phyloP scores from a whole-genome alignment of 2,888 invertebrate genomes.

The Ophion ellenae region DNA sequence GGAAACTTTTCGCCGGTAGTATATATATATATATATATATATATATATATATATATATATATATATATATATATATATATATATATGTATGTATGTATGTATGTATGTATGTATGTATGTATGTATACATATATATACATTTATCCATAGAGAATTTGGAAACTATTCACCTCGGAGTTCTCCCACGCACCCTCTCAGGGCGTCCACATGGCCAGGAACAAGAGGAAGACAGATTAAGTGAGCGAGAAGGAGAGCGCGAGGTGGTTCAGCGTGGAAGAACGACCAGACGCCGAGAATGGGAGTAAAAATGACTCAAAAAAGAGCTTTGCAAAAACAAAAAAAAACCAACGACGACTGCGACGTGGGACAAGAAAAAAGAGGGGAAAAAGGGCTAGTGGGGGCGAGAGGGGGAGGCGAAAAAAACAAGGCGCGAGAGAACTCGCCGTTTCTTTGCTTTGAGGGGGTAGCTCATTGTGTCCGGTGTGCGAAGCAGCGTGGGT shows the following conservation, averaged over 20 bases:
- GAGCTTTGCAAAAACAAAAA: slow-evolving; percentile 46
- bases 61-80: slow-evolving; percentile 63
- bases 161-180: slow-evolving; percentile 69
- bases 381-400: not conserved
- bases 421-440: slow-evolving; percentile 59
- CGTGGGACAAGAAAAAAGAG: slow-evolving; percentile 47
- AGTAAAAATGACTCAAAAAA: slow-evolving; percentile 53
- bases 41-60: slow-evolving; percentile 62
- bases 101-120: slow-evolving; percentile 65
- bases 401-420: slow-evolving; percentile 12
- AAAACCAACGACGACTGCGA: slow-evolving; percentile 65
- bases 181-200: slow-evolving; percentile 76
- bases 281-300: slow-evolving; percentile 47
- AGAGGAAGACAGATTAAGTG: slow-evolving; percentile 24
- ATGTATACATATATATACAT: slow-evolving; percentile 74
- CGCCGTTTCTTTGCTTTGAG: slow-evolving; percentile 68
- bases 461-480: slow-evolving; percentile 65
- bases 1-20: no score
- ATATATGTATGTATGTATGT: no score
- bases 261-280: slow-evolving; percentile 53
- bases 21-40: no score
- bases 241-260: slow-evolving; percentile 47
- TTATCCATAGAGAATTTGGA: slow-evolving; percentile 6
- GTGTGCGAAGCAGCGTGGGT: slow-evolving; percentile 64
- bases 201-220: slow-evolving; percentile 72